Base-by-base conservation (phyloP, 2,888 invertebrate species). In the Cylloceria caligata region DNA sequence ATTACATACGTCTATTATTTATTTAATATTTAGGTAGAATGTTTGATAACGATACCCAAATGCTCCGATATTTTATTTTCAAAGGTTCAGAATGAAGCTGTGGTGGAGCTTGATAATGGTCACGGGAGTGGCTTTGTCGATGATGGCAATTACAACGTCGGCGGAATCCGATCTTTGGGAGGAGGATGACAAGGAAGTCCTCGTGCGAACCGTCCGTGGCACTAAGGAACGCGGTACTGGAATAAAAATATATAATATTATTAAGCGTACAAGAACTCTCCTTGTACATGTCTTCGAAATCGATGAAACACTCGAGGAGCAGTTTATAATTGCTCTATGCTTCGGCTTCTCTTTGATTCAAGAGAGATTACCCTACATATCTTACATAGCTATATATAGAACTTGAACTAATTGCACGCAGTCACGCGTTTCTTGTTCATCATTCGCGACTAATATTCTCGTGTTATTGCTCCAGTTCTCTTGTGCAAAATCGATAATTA, bases 161-260 rank as follows among this genome's bases (percentile, higher is more conserved):
- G 93, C 94, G n/a, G 91, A 93, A 81, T 90, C 93, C 36, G 95
- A 95, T 87, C 96, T 96, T 6, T 97, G 97, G 93, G 95, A 96
- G 95, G 96, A 97, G 91, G 97, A 97, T 90, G 95, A 95, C 89
- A 96, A 95, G 90, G 97, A 97, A 92, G 95, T 97, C 79, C 95
- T 97, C 86, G 96, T 97, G 88, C 95, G 97, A 90, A 96, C 95
- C 90, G 96, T 96, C 92, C 95, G 97, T 83, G 97, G 96, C 82
- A 95, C 97, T 93, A 96, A 96, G 93, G 96, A 95, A 92, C 94
- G 95, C 93, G 95, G 96, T 95, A 92, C 82, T 19, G 47, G 24
- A 52, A 64, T 62, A 30, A 60, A 39, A 73, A 49, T 16, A 30
- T 30, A 42, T n/a, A 45, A 55, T 21, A 42, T 42, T 49, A 74